Evolutionary conservation across 2,113 vertebrate genomes (phyloP), one percentile per base, ranked within the genome.

Genomic region (Datnioides undecimradiatus): DNA sequence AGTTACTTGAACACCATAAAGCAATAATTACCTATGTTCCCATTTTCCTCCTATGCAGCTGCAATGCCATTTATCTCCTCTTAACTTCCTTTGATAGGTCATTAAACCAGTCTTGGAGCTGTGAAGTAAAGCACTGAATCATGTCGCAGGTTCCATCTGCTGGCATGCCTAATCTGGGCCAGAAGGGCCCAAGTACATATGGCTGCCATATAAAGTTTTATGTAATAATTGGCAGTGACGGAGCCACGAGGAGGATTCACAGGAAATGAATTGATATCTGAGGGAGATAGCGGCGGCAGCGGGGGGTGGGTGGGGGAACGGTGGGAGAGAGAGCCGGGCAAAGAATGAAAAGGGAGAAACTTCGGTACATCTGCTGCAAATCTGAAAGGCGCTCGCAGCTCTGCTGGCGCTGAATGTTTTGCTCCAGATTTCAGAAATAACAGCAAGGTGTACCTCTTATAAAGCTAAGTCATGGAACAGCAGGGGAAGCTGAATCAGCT

Each of bases 61-160:
- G 49, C 68, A 34, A 49, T 82, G 72, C 88, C 82, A 92, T 93
- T 92, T 90, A 84, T 92, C 86, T 92, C 85, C 76, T 80, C 88
- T 80, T 84, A 88, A 88, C 87, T 76, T 93, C 79, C 83, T 65
- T 63, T 79, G 90, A 92, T 92, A 93, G 91, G 89, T 92, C 91
- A 91, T 94, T 94, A 91, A 93, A 92, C 64, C 31, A 54, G 89
- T 87, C 90, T 90, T 91, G 87, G 90, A 92, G 85, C 90, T 82
- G 87, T 69, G 82, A 82, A 90, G 90, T 88, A 82, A 91, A 90
- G 82, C 88, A 93, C 64, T 92, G 92, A 91, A 91, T 93, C 90
- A 93, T 87, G 87, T 90, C 66, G 19, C 81, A 81, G 84, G 69
- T 89, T 92, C 91, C 92, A 93, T 94, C 90, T 90, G 89, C 89